These are phyloP conservation scores for Noctua janthe DNA, from an alignment of 2,888 invertebrate species.

Conservation along the genomic window DNA sequence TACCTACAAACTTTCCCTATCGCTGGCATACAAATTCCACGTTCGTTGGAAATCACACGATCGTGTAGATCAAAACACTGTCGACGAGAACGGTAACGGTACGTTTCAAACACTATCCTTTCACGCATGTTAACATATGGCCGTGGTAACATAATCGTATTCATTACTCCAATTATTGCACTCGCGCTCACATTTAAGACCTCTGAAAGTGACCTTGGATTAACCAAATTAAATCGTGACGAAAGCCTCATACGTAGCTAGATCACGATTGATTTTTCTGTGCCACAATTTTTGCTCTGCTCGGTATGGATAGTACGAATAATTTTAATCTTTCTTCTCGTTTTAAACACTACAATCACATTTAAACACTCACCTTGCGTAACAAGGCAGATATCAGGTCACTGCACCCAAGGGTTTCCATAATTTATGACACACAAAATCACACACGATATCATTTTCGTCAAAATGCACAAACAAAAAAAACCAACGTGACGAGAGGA, in stretches of 20 bases:
- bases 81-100: constrained; percentile 80
- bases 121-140: constrained; percentile 88
- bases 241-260: constrained; percentile 81
- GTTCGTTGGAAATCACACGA: constrained; percentile 67
- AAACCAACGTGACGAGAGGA: constrained; percentile 94
- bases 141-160: constrained; percentile 76
- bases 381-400: constrained; percentile 83
- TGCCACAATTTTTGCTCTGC: constrained; percentile 72
- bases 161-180: constrained; percentile 78
- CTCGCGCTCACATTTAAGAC: constrained; percentile 72
- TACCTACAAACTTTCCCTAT: constrained; percentile 70
- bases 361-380: constrained; percentile 79
- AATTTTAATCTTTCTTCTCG: constrained; percentile 34
- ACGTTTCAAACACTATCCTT: constrained; percentile 78
- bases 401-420: constrained; percentile 90
- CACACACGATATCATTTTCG: constrained; percentile 90
- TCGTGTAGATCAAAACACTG: constrained; percentile 72
- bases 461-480: constrained; percentile 89
- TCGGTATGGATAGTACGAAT: constrained; percentile 57
- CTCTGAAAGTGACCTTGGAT: constrained; percentile 81
- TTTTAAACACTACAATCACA: constrained; percentile 41
- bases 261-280: constrained; percentile 79
- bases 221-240: constrained; percentile 79
- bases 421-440: constrained; percentile 87
- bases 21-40: constrained; percentile 68